A percentile compares a stretch with the other conserved stretches of the same genome.
Evolutionary conservation across 2,113 vertebrate genomes (phyloP).

Genomic region (Nothoprocta pentlandii): DNA sequence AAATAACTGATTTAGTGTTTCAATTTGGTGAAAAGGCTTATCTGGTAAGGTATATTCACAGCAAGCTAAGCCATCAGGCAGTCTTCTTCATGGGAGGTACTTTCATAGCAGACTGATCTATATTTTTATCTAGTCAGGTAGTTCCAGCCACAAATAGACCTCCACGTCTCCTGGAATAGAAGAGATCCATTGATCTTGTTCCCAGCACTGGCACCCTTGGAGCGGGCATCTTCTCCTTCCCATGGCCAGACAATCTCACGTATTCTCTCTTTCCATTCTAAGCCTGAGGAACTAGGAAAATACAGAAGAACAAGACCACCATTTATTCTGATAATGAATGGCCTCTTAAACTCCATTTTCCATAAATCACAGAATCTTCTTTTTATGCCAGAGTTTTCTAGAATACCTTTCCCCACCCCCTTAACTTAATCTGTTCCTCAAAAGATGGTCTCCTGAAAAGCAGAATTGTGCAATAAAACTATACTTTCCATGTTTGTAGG

Average conservation of each 20-base stretch:
- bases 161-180: conserved; percentile 63
- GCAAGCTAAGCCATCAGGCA: conserved; percentile 16
- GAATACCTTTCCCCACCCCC: neutral
- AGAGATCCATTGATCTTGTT: conserved; percentile 70
- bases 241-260: conserved; percentile 61
- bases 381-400: neutral
- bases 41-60: neutral
- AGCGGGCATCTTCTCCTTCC: conserved; percentile 60
- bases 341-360: conserved; percentile 36
- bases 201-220: conserved; percentile 63
- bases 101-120: conserved; percentile 59
- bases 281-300: conserved; percentile 69
- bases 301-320: conserved; percentile 70
- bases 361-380: neutral
- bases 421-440: neutral
- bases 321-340: conserved; percentile 65
- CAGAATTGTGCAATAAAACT: neutral
- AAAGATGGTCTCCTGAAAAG: neutral
- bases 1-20: neutral
- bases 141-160: conserved; percentile 61
- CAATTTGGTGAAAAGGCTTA: neutral
- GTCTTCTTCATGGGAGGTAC: conserved; percentile 28
- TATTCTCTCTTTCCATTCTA: conserved; percentile 68
- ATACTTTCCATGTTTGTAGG: neutral
- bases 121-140: conserved; percentile 50